These are phyloP conservation scores for Dinoponera quadriceps DNA, from an alignment of 1,140 invertebrate genomes.

Conservation along the genomic window DNA sequence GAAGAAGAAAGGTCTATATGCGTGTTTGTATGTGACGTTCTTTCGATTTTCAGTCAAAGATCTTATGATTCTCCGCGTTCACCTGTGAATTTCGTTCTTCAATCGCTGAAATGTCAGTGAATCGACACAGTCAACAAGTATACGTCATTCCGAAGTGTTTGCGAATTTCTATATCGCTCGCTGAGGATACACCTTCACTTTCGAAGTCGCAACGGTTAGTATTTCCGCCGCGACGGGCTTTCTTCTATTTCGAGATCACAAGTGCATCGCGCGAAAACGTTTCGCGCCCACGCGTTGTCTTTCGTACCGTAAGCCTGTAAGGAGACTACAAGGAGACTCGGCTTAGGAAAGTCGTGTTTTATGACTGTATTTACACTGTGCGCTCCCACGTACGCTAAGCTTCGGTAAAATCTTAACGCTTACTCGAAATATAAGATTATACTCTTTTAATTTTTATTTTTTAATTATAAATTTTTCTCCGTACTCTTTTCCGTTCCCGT, in stretches of 20 bases:
- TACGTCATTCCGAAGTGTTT: too few relatives aligned
- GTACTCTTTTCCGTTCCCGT: too few relatives aligned
- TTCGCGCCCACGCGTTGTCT: conserved; percentile 1
- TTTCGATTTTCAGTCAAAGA: too few relatives aligned
- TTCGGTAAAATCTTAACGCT: background rate
- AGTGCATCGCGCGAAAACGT: conserved; percentile 21
- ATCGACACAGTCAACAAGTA: too few relatives aligned
- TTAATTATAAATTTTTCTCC: too few relatives aligned
- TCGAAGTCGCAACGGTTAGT: background rate
- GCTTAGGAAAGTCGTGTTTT: background rate
- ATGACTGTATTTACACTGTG: background rate
- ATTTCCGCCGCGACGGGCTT: conserved; percentile 14
- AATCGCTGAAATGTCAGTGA: too few relatives aligned
- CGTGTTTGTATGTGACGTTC: too few relatives aligned
- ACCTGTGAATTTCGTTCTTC: too few relatives aligned
- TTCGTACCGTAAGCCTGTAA: background rate
- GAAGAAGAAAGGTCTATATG: too few relatives aligned
- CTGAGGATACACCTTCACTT: background rate
- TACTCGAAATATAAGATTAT: too few relatives aligned
- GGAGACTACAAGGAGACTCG: background rate
- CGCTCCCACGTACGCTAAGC: background rate
- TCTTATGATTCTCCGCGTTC: too few relatives aligned
- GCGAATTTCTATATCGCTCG: background rate
- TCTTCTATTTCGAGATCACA: conserved; percentile 39
- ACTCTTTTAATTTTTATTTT: too few relatives aligned